A percentile compares a stretch with the other conserved stretches of the same genome.
Conservation (phyloP, 2,113 vertebrate species). For the Spheniscus mendiculus region DNA sequence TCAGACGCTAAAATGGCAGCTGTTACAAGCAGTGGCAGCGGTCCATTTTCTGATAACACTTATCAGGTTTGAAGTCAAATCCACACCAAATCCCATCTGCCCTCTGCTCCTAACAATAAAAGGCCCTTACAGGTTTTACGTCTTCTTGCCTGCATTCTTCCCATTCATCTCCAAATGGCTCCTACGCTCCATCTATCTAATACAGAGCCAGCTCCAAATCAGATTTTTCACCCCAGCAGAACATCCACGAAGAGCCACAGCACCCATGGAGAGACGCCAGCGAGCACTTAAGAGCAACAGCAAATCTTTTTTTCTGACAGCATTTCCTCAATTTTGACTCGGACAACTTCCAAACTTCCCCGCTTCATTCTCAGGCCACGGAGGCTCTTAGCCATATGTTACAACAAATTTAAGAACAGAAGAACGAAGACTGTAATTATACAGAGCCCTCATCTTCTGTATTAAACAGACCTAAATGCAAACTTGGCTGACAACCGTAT, state of each 20-base stretch:
- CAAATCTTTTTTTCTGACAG: constrained; percentile 27
- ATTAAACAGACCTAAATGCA: neutral
- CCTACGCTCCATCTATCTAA: neutral
- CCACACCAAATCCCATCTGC: constrained; percentile 11
- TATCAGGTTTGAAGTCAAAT: constrained; percentile 15
- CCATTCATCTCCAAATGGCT: constrained; percentile 50
- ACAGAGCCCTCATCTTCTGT: neutral
- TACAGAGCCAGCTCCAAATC: constrained; percentile 24
- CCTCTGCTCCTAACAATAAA: constrained; percentile 28
- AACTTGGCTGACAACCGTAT: neutral
- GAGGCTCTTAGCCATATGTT: neutral
- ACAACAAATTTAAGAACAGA: constrained; percentile 32
- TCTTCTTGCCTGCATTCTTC: constrained; percentile 36
- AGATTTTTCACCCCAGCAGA: constrained; percentile 34
- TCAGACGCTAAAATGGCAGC: neutral
- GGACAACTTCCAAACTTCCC: neutral
- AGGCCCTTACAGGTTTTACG: constrained; percentile 34
- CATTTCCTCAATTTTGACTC: constrained; percentile 43
- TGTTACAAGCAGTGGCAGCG: neutral
- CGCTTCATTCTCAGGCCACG: neutral
- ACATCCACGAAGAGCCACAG: neutral
- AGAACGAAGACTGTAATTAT: neutral
- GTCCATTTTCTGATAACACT: constrained; percentile 18
- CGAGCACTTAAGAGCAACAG: constrained; percentile 34
- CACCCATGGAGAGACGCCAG: neutral